phyloP scores from a whole-genome alignment of 2,888 invertebrate species.

The Tetanocera ferruginea region DNA sequence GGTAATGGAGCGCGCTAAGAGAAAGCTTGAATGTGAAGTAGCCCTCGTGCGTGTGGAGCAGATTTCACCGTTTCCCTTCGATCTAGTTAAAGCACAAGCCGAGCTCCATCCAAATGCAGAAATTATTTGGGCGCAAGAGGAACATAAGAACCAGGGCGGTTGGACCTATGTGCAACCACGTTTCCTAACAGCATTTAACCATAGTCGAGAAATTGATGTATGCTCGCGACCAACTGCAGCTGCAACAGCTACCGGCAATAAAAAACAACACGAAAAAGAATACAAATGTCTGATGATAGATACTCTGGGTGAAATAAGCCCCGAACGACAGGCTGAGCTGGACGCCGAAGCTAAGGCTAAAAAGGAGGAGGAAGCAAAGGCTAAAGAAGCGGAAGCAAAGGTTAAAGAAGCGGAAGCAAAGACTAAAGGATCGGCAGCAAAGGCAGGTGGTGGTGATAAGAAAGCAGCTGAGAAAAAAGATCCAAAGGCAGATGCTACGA shows the following conservation, averaged over 20 bases:
- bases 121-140: slow-evolving; percentile 86
- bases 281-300: slow-evolving; percentile 49
- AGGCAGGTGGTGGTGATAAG: too few species aligned
- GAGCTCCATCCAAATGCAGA: slow-evolving; percentile 79
- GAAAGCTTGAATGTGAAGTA: slow-evolving; percentile 79
- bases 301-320: slow-evolving; percentile 57
- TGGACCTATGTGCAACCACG: slow-evolving; percentile 82
- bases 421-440: too few species aligned
- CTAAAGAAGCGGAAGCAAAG: neutral
- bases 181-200: slow-evolving; percentile 79
- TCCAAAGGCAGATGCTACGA: too few species aligned
- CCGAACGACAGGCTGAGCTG: slow-evolving; percentile 51
- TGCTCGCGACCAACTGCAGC: slow-evolving; percentile 37
- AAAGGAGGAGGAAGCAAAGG: neutral
- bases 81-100: slow-evolving; percentile 79
- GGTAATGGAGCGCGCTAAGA: slow-evolving; percentile 76
- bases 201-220: slow-evolving; percentile 43
- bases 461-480: too few species aligned
- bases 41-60: slow-evolving; percentile 93
- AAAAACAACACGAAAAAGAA: slow-evolving; percentile 56
- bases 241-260: slow-evolving; percentile 62
- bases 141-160: slow-evolving; percentile 89
- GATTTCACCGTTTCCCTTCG: slow-evolving; percentile 88
- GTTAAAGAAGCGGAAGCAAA: too few species aligned
- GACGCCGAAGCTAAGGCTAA: neutral